Evolutionary conservation across 2,797 vertebrate genomes (phyloP), one percentile per base, ranked within the genome.

Genomic region (Chanos chanos): DNA sequence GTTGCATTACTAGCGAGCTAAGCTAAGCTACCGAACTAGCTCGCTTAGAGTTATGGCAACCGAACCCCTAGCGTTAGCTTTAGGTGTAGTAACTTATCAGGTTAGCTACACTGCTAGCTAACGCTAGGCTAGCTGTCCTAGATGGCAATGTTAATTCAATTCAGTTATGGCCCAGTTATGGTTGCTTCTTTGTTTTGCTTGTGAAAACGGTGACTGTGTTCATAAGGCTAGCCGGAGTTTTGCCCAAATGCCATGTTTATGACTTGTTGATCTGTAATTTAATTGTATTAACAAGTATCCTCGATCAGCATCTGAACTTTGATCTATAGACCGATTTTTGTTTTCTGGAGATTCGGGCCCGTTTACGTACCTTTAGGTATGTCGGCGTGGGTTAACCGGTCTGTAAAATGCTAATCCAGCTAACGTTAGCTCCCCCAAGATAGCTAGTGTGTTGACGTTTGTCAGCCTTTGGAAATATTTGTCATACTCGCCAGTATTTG

Each of bases 1-100:
- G n/a, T n/a, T n/a, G n/a, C 51, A 63, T 21, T 22, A 68, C 18
- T 31, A 30, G n/a, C 3, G 22, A 48, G 79, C 82, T 84, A 79
- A 67, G 64, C 41, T 57, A 40, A 49, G 51, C n/a, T n/a, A n/a
- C n/a, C n/a, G n/a, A n/a, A n/a, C n/a, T n/a, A n/a, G n/a, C n/a
- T n/a, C n/a, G n/a, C n/a, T n/a, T n/a, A n/a, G n/a, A n/a, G n/a
- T n/a, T n/a, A n/a, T n/a, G n/a, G n/a, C n/a, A n/a, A n/a, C n/a
- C n/a, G n/a, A n/a, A n/a, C n/a, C n/a, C n/a, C 43, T 21, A 18
- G 18, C 40, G 40, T 22, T 43, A 43, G 40, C 40, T 22, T 21
- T 9, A 22, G 22, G 43, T 12, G 9, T 43, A 43, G 40, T 43
- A 43, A 43, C 40, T 40, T 40, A 43, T 40, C 16, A 21, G 22